Conservation (phyloP, 2,797 vertebrate genomes). For the Mormyrus hasselquistii region DNA sequence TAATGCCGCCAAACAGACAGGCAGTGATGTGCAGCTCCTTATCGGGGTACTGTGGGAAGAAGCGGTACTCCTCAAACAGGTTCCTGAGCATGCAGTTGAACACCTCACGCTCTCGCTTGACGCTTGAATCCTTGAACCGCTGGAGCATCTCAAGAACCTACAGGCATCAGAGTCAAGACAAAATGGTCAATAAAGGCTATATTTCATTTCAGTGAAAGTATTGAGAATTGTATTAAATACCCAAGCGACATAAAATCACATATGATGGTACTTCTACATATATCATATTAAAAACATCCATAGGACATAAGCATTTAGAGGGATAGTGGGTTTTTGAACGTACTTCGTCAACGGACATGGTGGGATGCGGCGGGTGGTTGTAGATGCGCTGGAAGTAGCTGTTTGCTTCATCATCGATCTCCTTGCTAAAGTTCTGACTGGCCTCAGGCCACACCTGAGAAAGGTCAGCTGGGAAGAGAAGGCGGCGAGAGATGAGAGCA, state of each 20-base stretch:
- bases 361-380: conserved; percentile 97
- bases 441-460: conserved; percentile 99
- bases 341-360: conserved; percentile 99
- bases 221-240: background rate
- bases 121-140: conserved; percentile 95
- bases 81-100: conserved; percentile 99
- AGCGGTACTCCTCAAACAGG: conserved; percentile 95
- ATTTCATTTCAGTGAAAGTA: background rate
- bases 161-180: background rate
- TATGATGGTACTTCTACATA: background rate
- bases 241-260: background rate
- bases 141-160: conserved; percentile 98
- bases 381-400: conserved; percentile 99
- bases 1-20: conserved; percentile 95
- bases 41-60: conserved; percentile 98
- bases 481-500: background rate
- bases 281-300: background rate
- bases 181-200: background rate
- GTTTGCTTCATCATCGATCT: conserved; percentile 98
- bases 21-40: conserved; percentile 99
- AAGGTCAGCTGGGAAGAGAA: conserved; percentile 77
- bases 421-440: conserved; percentile 99
- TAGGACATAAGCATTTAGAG: background rate
- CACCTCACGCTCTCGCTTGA: conserved; percentile 94
- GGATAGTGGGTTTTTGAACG: conserved; percentile 32